Conservation (phyloP, 2,888 invertebrate species). For the Tetragonula carbonaria region DNA sequence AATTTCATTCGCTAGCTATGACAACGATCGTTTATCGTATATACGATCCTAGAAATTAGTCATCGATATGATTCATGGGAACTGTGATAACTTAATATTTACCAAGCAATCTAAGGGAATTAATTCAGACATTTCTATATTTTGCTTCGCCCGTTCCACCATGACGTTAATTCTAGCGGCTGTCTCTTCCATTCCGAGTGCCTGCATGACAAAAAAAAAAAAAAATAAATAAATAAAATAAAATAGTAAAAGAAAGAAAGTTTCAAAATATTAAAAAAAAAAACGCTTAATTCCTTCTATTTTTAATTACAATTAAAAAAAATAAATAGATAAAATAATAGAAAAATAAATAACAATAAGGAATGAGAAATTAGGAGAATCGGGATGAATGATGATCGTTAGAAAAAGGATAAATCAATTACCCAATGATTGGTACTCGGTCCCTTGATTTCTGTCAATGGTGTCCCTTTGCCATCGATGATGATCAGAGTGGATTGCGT, state of each 20-base stretch:
- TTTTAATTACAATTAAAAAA: background rate
- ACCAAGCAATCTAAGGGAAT: conserved; percentile 89
- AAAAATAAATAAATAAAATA: background rate
- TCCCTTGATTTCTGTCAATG: conserved; percentile 88
- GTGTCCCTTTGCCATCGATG: conserved; percentile 89
- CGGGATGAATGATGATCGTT: background rate
- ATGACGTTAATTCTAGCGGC: conserved; percentile 90
- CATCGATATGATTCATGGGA: background rate
- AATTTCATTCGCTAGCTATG: background rate
- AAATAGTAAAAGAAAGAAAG: background rate
- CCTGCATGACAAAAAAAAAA: conserved; percentile 74
- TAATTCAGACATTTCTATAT: conserved; percentile 86
- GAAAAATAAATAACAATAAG: background rate
- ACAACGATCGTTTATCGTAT: background rate
- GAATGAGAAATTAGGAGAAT: background rate
- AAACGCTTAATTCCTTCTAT: too few species aligned
- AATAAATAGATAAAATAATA: background rate
- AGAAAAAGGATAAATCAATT: conserved; percentile 49
- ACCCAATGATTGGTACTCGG: conserved; percentile 93
- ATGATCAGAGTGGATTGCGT: conserved; percentile 93
- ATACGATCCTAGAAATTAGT: background rate
- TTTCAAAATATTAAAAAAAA: background rate
- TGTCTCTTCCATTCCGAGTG: conserved; percentile 92
- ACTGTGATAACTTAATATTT: conserved; percentile 76
- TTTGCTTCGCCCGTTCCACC: conserved; percentile 88